phyloP scores from a whole-genome alignment of 2,888 invertebrate genomes.

The Dolichopus griseipennis region DNA sequence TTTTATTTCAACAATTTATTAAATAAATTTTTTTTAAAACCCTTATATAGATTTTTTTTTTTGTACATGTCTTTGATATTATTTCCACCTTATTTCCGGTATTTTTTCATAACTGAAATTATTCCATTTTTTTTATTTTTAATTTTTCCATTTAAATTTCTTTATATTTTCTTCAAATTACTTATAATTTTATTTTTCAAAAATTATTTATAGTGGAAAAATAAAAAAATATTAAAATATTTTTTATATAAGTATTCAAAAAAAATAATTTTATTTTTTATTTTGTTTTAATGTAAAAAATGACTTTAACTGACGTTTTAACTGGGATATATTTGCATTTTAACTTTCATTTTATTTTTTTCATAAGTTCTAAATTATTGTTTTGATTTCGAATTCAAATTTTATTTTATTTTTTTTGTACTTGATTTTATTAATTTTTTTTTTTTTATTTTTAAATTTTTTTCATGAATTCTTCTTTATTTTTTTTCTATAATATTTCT shows the following conservation, averaged over 20 bases:
- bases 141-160: not conserved
- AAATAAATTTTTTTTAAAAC: no score
- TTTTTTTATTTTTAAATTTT: not conserved
- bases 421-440: not conserved
- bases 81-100: constrained; percentile 4
- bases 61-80: not conserved
- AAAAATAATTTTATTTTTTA: no score
- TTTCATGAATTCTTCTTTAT: not conserved
- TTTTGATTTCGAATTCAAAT: not conserved
- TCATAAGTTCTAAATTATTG: not conserved
- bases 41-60: not conserved
- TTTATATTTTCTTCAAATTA: no score
- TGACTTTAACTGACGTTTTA: not conserved
- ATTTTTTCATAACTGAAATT: not conserved
- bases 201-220: no score
- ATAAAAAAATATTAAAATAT: not conserved
- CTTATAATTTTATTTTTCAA: no score
- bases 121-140: not conserved
- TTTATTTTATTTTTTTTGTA: not conserved
- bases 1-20: no score
- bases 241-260: not conserved
- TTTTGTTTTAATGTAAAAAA: not conserved
- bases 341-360: not conserved
- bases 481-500: not conserved
- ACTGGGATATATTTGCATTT: not conserved